Percentiles rank a stretch among this genome's conserved stretches.
Evolutionary conservation across 2,888 invertebrate genomes (phyloP).

Genomic region (Dynastes grantii): DNA sequence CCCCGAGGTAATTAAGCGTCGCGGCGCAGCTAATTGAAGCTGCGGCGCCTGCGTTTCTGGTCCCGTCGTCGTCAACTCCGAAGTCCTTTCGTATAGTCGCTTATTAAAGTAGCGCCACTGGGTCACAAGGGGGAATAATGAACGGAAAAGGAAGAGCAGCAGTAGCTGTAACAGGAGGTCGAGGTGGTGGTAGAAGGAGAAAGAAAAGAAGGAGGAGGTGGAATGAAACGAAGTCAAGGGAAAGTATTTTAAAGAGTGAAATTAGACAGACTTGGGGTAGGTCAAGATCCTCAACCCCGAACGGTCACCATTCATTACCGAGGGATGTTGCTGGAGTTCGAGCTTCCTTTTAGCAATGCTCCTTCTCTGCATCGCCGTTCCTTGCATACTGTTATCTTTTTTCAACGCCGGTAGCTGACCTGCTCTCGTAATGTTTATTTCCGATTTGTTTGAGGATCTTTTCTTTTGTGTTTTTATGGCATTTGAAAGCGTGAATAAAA

Average conservation of each 20-base stretch:
- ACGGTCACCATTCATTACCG: constrained; percentile 59
- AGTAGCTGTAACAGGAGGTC: constrained; percentile 33
- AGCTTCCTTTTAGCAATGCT: constrained; percentile 32
- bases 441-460: constrained; percentile 28
- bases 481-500: background rate
- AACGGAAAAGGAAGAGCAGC: constrained; percentile 58
- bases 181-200: constrained; percentile 48
- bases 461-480: constrained; percentile 3
- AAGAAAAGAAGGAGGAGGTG: constrained; percentile 54
- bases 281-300: constrained; percentile 64
- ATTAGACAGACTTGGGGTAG: constrained; percentile 69
- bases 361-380: constrained; percentile 25
- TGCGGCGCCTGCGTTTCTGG: constrained; percentile 66
- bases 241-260: constrained; percentile 71
- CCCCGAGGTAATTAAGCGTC: constrained; percentile 69
- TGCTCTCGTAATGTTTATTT: constrained; percentile 37
- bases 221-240: constrained; percentile 67
- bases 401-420: constrained; percentile 15
- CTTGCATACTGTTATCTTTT: constrained; percentile 2
- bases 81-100: constrained; percentile 54
- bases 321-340: constrained; percentile 53
- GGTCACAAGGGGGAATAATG: constrained; percentile 70
- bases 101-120: constrained; percentile 69
- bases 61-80: constrained; percentile 41
- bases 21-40: constrained; percentile 69